phyloP scores from a whole-genome alignment of 2,113 vertebrate species.

The Xiphias gladius region DNA sequence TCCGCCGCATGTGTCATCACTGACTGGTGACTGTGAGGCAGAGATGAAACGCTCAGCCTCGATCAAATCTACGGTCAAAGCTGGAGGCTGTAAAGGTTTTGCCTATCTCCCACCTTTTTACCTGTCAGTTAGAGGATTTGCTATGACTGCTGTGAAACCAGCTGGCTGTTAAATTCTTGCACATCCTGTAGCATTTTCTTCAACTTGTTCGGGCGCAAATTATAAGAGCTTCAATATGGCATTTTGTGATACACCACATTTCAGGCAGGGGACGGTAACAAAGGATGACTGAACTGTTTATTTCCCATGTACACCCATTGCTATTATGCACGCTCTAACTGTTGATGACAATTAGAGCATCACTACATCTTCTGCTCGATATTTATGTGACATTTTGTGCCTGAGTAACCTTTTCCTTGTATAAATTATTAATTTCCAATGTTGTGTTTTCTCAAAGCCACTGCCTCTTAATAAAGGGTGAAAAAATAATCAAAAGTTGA shows the following conservation, averaged over 20 bases:
- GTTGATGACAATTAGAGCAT: neutral
- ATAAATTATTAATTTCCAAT: neutral
- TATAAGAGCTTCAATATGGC: conserved; percentile 12
- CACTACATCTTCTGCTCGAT: conserved; percentile 25
- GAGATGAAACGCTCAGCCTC: too few species aligned
- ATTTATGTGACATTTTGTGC: conserved; percentile 62
- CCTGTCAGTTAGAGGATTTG: neutral
- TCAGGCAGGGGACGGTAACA: neutral
- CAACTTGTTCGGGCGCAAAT: neutral
- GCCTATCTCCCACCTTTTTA: neutral
- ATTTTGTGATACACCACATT: conserved; percentile 1
- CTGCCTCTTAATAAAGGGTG: neutral
- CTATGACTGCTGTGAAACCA: too few species aligned
- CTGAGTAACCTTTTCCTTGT: conserved; percentile 2
- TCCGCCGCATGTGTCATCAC: too few species aligned
- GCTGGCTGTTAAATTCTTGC: neutral
- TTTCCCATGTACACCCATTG: neutral
- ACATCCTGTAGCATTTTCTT: neutral
- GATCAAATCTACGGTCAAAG: too few species aligned
- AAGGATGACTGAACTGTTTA: conserved; percentile 34
- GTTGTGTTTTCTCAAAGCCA: conserved; percentile 19
- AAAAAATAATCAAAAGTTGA: neutral
- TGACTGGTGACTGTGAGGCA: too few species aligned
- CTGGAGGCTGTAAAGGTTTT: neutral
- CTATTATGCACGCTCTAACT: neutral